Conservation (phyloP, 2,888 invertebrate species). For the Trimorus sp. region DNA sequence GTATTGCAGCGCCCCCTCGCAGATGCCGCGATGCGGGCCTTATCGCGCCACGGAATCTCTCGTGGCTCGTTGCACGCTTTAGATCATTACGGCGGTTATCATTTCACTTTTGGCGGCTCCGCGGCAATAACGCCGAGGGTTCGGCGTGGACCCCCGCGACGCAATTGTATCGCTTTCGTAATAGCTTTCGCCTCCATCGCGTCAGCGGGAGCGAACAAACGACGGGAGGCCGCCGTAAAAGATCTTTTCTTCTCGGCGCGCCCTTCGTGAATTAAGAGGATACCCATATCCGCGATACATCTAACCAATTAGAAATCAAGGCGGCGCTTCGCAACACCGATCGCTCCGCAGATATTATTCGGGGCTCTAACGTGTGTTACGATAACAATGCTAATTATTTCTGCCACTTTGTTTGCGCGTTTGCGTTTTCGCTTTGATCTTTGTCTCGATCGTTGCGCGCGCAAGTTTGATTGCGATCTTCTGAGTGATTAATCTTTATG, state of each 20-base stretch:
- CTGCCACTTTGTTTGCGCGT: slow-evolving; percentile 58
- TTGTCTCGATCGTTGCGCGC: slow-evolving; percentile 25
- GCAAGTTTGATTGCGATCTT: slow-evolving; percentile 48
- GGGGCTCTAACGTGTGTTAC: slow-evolving; percentile 40
- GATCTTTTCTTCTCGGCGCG: slow-evolving; percentile 51
- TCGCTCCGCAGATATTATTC: slow-evolving; percentile 58
- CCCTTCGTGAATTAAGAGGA: slow-evolving; percentile 63
- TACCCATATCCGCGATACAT: slow-evolving; percentile 65
- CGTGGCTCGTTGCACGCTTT: slow-evolving; percentile 73
- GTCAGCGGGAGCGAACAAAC: slow-evolving; percentile 60
- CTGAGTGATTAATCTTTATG: slow-evolving; percentile 34
- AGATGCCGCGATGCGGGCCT: slow-evolving; percentile 80
- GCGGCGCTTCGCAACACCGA: slow-evolving; percentile 59
- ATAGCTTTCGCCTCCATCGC: slow-evolving; percentile 70
- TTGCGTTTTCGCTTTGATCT: slow-evolving; percentile 59
- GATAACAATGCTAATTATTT: slow-evolving; percentile 64
- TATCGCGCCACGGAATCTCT: slow-evolving; percentile 77
- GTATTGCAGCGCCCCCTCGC: slow-evolving; percentile 48
- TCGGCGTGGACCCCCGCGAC: slow-evolving; percentile 71
- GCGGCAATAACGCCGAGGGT: slow-evolving; percentile 58
- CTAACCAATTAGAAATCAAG: slow-evolving; percentile 67
- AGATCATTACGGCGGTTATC: slow-evolving; percentile 76
- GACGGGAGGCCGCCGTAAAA: slow-evolving; percentile 51
- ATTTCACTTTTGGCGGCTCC: slow-evolving; percentile 73
- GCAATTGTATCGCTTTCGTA: slow-evolving; percentile 74